Evolutionary conservation across 1,140 invertebrate genomes (phyloP).

Genomic region (Orius insidiosus): DNA sequence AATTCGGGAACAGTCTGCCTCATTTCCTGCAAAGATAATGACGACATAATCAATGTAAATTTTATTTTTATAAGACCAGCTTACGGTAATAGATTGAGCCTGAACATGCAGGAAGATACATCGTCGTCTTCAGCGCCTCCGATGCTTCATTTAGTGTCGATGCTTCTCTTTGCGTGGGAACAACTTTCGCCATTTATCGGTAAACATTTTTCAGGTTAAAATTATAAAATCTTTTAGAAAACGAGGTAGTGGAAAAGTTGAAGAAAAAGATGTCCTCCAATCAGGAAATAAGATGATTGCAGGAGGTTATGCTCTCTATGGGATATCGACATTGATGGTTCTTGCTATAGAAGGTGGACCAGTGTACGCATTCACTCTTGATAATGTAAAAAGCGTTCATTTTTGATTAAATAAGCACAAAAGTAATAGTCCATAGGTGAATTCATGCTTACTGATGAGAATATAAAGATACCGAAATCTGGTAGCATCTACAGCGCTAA

Average conservation of each 20-base stretch:
- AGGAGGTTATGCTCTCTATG: slow-evolving; percentile 4
- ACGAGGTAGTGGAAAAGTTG: not conserved
- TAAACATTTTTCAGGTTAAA: no score
- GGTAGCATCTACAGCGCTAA: no score
- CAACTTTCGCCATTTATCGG: slow-evolving; percentile 4
- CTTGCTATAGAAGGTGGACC: slow-evolving; percentile 2
- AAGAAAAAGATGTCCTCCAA: slow-evolving; percentile 2
- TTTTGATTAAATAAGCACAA: no score
- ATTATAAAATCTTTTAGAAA: no score
- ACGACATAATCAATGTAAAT: not conserved
- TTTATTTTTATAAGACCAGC: not conserved
- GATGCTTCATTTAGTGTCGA: not conserved
- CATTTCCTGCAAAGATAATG: slow-evolving; percentile 6
- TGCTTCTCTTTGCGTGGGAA: not conserved
- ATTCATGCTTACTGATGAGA: no score
- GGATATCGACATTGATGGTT: slow-evolving; percentile 3
- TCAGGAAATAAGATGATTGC: slow-evolving; percentile 5
- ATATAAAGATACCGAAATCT: no score
- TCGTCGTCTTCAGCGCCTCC: slow-evolving; percentile 1
- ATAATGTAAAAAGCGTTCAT: not conserved
- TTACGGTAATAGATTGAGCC: slow-evolving; percentile 1
- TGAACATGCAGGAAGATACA: slow-evolving; percentile 2
- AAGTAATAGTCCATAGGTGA: no score
- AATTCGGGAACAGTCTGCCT: not conserved
- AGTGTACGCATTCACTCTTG: slow-evolving; percentile 3